Evolutionary conservation across 2,888 invertebrate genomes (phyloP).

Genomic region (Sinohyriopsis cumingii): DNA sequence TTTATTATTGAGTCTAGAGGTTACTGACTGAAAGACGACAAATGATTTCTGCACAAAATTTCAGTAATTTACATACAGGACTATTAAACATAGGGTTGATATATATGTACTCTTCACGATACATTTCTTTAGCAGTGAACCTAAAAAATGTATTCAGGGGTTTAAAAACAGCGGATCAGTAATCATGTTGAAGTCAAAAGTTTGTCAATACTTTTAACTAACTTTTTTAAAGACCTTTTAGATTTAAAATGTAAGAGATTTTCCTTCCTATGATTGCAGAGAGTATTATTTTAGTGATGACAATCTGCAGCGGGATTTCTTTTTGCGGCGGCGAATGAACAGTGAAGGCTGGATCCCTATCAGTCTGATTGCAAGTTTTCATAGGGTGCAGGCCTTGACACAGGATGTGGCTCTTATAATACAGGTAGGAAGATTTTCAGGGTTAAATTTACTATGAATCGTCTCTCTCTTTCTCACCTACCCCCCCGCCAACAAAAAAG

Average conservation of each 20-base stretch:
- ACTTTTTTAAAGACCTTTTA: too few relatives aligned
- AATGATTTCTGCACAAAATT: too few relatives aligned
- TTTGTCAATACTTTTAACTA: too few relatives aligned
- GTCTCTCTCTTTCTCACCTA: background rate
- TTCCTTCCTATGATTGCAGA: slow-evolving; percentile 76
- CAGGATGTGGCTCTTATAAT: slow-evolving; percentile 87
- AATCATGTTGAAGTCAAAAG: too few relatives aligned
- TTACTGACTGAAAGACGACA: too few relatives aligned
- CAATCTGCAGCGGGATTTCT: slow-evolving; percentile 95
- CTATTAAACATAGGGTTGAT: too few relatives aligned
- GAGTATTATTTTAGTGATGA: slow-evolving; percentile 99
- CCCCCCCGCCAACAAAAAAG: background rate
- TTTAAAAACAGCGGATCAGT: too few relatives aligned
- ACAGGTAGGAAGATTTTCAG: slow-evolving; percentile 73
- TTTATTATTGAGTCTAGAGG: too few relatives aligned
- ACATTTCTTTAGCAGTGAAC: too few relatives aligned
- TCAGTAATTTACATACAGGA: too few relatives aligned
- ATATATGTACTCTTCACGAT: too few relatives aligned
- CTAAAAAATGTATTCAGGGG: too few relatives aligned
- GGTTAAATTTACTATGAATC: background rate
- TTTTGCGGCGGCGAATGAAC: slow-evolving; percentile 97
- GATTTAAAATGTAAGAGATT: background rate
- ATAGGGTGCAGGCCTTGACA: slow-evolving; percentile 91
- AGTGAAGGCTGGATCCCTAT: slow-evolving; percentile 93
- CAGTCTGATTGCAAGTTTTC: slow-evolving; percentile 94